Evolutionary conservation across 1,140 invertebrate genomes (phyloP).

Genomic region (Caenorhabditis remanei): DNA sequence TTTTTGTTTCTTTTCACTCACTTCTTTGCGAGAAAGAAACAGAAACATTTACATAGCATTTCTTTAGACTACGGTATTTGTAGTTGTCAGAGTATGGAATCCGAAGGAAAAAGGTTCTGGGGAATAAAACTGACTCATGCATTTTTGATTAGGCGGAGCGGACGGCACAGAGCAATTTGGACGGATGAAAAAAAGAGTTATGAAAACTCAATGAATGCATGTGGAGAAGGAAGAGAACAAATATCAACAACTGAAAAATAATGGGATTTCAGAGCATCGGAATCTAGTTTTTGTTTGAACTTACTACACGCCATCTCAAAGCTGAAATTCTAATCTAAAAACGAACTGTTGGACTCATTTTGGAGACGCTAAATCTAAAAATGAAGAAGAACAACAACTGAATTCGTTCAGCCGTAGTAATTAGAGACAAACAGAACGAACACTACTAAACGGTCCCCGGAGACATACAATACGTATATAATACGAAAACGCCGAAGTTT

Average conservation of each 20-base stretch:
- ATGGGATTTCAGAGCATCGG: not conserved
- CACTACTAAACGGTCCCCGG: not conserved
- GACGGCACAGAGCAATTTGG: not conserved
- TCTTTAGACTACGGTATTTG: too few species aligned
- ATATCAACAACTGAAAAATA: too few species aligned
- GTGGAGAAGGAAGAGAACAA: not conserved
- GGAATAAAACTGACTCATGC: not conserved
- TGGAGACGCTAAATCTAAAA: too few species aligned
- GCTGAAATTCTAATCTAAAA: not conserved
- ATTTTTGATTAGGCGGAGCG: not conserved
- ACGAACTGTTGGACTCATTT: too few species aligned
- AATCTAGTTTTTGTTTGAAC: not conserved
- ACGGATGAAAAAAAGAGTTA: conserved; percentile 1
- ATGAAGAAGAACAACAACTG: too few species aligned
- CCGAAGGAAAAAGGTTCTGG: not conserved
- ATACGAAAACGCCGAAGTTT: not conserved
- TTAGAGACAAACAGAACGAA: not conserved
- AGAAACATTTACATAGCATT: not conserved
- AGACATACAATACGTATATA: not conserved
- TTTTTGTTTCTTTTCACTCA: not conserved
- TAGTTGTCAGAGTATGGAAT: not conserved
- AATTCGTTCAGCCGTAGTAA: not conserved
- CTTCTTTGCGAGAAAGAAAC: not conserved
- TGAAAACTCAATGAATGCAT: conserved; percentile 22
- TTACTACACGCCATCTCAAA: not conserved